These are phyloP conservation scores for Eueremaeus valkanovi DNA, from an alignment of 2,888 invertebrate species.

Conservation along the genomic window DNA sequence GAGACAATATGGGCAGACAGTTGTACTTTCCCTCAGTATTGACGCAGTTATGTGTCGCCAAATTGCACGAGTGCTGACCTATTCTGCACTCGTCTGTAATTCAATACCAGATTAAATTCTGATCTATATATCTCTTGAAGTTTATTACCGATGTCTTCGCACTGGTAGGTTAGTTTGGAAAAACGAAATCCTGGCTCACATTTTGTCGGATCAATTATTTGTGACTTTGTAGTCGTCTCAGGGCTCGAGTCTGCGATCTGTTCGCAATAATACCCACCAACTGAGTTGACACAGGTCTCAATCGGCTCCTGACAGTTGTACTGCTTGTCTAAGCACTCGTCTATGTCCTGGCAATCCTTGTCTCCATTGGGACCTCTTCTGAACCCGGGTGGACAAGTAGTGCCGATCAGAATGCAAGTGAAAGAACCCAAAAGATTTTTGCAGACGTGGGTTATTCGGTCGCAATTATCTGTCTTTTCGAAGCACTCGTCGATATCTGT, in stretches of 20 bases:
- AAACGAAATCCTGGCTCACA: slow-evolving; percentile 23
- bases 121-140: no score
- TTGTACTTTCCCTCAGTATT: slow-evolving; percentile 57
- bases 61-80: slow-evolving; percentile 51
- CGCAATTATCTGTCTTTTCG: slow-evolving; percentile 51
- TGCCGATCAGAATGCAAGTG: slow-evolving; percentile 36
- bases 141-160: slow-evolving; percentile 54
- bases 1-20: slow-evolving; percentile 51
- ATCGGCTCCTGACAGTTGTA: slow-evolving; percentile 59
- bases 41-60: slow-evolving; percentile 54
- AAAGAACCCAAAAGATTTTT: slow-evolving; percentile 37
- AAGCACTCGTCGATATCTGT: slow-evolving; percentile 55
- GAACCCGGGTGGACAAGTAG: slow-evolving; percentile 27
- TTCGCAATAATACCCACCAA: slow-evolving; percentile 59
- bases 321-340: slow-evolving; percentile 55
- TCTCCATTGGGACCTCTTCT: neutral
- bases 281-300: slow-evolving; percentile 60
- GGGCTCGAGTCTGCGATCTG: slow-evolving; percentile 50
- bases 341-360: slow-evolving; percentile 50
- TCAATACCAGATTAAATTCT: no score
- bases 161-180: slow-evolving; percentile 30
- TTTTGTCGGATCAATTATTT: neutral
- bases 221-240: slow-evolving; percentile 47
- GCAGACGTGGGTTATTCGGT: slow-evolving; percentile 47
- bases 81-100: slow-evolving; percentile 56